phyloP scores from a whole-genome alignment of 1,140 invertebrate genomes.

The Physella acuta region DNA sequence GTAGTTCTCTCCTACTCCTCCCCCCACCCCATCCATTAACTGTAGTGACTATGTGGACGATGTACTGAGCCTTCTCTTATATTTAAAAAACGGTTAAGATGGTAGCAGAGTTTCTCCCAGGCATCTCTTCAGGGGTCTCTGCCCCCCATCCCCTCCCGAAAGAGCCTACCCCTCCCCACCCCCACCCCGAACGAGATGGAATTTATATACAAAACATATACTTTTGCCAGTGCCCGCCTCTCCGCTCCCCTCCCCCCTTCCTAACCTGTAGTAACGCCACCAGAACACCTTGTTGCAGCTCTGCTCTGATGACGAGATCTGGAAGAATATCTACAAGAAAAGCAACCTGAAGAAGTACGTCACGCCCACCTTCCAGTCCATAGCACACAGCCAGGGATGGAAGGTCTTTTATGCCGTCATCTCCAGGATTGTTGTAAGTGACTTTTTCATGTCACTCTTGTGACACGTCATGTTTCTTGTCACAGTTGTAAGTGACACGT shows the following conservation, averaged over 20 bases:
- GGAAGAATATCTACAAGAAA: neutral
- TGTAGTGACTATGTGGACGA: too few species aligned
- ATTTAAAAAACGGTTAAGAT: too few species aligned
- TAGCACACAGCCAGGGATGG: neutral
- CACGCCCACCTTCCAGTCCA: neutral
- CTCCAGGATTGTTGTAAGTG: too few species aligned
- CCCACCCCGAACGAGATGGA: neutral
- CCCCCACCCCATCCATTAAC: too few species aligned
- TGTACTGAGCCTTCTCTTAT: too few species aligned
- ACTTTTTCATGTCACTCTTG: too few species aligned
- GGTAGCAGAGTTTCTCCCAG: too few species aligned
- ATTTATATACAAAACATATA: neutral
- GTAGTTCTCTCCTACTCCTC: too few species aligned
- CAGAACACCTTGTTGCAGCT: neutral
- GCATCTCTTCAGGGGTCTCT: neutral
- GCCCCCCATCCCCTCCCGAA: neutral
- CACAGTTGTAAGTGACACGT: too few species aligned
- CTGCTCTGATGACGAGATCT: neutral
- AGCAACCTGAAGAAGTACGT: neutral
- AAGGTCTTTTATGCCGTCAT: too few species aligned
- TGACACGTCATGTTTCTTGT: too few species aligned
- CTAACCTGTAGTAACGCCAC: too few species aligned
- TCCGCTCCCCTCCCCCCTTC: neutral
- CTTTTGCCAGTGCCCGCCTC: neutral
- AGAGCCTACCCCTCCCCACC: neutral